Percentiles rank a stretch among this genome's conserved stretches.
Evolutionary conservation across 2,888 invertebrate species (phyloP).

Genomic region (Cataglyphis rosenhaueri): DNA sequence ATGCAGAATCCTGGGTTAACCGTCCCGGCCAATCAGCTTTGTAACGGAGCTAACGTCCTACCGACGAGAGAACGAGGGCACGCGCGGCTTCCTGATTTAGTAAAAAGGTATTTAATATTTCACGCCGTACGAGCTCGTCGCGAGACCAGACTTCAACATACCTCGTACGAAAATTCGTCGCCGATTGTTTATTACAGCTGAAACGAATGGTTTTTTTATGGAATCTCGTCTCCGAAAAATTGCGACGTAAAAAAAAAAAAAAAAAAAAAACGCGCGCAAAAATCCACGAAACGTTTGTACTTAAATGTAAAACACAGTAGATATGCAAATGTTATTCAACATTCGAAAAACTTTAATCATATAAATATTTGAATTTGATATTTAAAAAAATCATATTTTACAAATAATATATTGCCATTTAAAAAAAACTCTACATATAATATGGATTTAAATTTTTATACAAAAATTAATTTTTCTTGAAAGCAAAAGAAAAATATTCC

Average conservation of each 20-base stretch:
- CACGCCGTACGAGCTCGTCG: conserved; percentile 48
- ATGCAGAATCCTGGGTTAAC: conserved; percentile 81
- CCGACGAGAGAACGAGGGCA: conserved; percentile 60
- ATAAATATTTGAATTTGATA: background rate
- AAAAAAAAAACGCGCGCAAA: background rate
- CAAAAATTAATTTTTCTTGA: background rate
- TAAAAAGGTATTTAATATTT: conserved; percentile 78
- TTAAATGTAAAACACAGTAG: background rate
- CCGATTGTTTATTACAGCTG: conserved; percentile 1
- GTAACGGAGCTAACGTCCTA: conserved; percentile 75
- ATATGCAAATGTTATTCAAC: background rate
- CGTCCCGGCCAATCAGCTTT: conserved; percentile 80
- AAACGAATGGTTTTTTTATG: background rate
- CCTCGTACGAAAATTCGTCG: conserved; percentile 6
- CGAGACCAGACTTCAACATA: conserved; percentile 23
- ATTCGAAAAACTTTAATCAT: background rate
- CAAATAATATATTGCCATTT: background rate
- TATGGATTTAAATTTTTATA: background rate
- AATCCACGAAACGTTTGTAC: background rate
- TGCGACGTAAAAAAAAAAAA: background rate
- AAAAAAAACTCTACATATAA: background rate
- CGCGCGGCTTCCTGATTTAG: conserved; percentile 68
- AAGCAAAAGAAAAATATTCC: background rate
- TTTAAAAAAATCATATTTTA: background rate
- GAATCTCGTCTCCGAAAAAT: background rate